Conservation (phyloP, 2,797 vertebrate genomes). For the Poeciliopsis presidionis region DNA sequence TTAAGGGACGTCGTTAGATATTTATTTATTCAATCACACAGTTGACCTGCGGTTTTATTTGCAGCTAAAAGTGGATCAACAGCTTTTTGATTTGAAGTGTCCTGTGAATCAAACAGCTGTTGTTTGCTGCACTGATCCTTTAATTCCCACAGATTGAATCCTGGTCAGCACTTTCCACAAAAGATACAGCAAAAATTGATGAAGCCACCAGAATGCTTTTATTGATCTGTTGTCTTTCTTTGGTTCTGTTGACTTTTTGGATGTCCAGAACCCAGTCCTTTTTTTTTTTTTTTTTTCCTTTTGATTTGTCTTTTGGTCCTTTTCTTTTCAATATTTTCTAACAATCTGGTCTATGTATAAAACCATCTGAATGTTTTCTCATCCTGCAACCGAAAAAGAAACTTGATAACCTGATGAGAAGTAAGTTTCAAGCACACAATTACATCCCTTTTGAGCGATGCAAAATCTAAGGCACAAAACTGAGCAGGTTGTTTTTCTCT, state of each 20-base stretch:
- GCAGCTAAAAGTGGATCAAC: constrained; percentile 36
- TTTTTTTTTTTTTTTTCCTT: constrained; percentile 3
- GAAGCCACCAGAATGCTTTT: constrained; percentile 43
- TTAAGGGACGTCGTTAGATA: constrained; percentile 10
- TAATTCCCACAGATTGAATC: constrained; percentile 47
- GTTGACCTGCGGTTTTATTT: constrained; percentile 18
- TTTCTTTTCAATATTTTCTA: constrained; percentile 14
- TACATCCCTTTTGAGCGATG: not conserved
- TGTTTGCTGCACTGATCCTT: constrained; percentile 56
- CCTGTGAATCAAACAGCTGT: constrained; percentile 50
- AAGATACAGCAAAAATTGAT: constrained; percentile 48
- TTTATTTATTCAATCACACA: constrained; percentile 16
- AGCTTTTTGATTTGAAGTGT: constrained; percentile 41
- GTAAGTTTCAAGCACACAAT: not conserved
- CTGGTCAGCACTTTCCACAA: constrained; percentile 59
- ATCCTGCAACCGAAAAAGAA: not conserved
- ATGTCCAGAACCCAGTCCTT: constrained; percentile 30
- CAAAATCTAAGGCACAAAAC: constrained; percentile 3
- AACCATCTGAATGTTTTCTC: not conserved
- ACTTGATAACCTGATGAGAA: not conserved
- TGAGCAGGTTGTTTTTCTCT: not conserved
- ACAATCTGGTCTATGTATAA: constrained; percentile 4
- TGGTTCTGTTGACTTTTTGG: constrained; percentile 37
- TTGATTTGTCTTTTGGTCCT: constrained; percentile 22
- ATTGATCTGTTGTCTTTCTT: constrained; percentile 60